Evolutionary conservation across 2,888 invertebrate genomes (phyloP), one percentile per base, ranked within the genome.

Genomic region (Agonopterix arenella): DNA sequence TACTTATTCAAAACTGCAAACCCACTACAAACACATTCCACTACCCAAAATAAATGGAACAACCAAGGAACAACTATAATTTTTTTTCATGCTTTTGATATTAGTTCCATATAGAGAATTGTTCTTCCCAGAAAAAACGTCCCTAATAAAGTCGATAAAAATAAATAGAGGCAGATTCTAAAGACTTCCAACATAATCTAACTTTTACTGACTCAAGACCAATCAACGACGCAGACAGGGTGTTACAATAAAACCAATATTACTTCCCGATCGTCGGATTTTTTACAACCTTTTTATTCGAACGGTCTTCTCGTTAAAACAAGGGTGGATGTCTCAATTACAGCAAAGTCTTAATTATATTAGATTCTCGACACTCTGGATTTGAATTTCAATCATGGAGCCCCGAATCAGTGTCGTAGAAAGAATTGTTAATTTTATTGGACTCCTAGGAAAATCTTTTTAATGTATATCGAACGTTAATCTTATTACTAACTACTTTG

Each of bases 301-400:
- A 28, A 28, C 28, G 28, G 28, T 5, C 28, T 28, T 40, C 18
- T 44, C 44, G 28, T 11, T 40, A 38, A 46, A 47, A 47, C 42
- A 42, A 18, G 48, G 48, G 43, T 48, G 43, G 68, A 76, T 76
- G 70, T 77, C 82, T 78, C 83, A 79, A 84, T 86, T 85, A 84
- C 80, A 56, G 66, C 60, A 68, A 62, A 67, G 69, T 68, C 77
- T 78, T 84, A 86, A 88, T 88, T 85, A 77, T 77, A 82, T 85
- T 82, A 82, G 74, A 75, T 73, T 77, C 77, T 69, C 55, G 70
- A 78, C 73, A 73, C 76, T 71, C 66, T 64, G 73, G 68, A 85
- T 86, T 86, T 84, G 81, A 86, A 88, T 85, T 84, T 82, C 84
- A 85, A 86, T 84, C 75, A 71, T 54, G 68, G 60, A 67, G 62